These are phyloP conservation scores for Ageneiosus marmoratus DNA, from an alignment of 2,113 vertebrate species.

Conservation along the genomic window DNA sequence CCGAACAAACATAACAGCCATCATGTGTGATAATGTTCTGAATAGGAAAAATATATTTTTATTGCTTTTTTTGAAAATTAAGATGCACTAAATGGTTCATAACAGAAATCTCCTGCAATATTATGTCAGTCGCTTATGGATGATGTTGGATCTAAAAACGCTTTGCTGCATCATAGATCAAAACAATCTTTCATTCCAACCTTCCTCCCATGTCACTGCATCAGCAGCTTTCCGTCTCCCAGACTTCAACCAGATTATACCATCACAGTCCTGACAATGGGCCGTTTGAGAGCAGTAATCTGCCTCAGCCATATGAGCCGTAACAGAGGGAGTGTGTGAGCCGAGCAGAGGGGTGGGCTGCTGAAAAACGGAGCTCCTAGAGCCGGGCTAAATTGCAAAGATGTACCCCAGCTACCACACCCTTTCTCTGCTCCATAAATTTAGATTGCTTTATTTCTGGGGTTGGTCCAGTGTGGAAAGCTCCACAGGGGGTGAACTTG, in stretches of 20 bases:
- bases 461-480: not conserved
- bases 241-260: slow-evolving; percentile 43
- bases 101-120: not conserved
- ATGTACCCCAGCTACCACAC: slow-evolving; percentile 23
- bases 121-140: not conserved
- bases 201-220: not conserved
- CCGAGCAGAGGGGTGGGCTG: slow-evolving; percentile 4
- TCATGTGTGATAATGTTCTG: too few species aligned
- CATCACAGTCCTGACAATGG: slow-evolving; percentile 39
- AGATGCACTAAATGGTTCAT: not conserved
- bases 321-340: slow-evolving; percentile 20
- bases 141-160: not conserved
- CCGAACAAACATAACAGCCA: too few species aligned
- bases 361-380: slow-evolving; percentile 20
- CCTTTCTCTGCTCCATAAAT: slow-evolving; percentile 4
- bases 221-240: slow-evolving; percentile 21
- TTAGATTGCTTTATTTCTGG: slow-evolving; percentile 25
- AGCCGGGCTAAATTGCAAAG: slow-evolving; percentile 22
- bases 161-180: not conserved
- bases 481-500: slow-evolving; percentile 49
- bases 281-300: slow-evolving; percentile 25
- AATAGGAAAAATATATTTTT: too few species aligned
- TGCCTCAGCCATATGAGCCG: slow-evolving; percentile 39
- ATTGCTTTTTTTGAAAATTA: not conserved
- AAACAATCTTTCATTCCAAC: not conserved